Evolutionary conservation across 2,797 vertebrate species (phyloP).

Genomic region (Poeciliopsis gracilis): DNA sequence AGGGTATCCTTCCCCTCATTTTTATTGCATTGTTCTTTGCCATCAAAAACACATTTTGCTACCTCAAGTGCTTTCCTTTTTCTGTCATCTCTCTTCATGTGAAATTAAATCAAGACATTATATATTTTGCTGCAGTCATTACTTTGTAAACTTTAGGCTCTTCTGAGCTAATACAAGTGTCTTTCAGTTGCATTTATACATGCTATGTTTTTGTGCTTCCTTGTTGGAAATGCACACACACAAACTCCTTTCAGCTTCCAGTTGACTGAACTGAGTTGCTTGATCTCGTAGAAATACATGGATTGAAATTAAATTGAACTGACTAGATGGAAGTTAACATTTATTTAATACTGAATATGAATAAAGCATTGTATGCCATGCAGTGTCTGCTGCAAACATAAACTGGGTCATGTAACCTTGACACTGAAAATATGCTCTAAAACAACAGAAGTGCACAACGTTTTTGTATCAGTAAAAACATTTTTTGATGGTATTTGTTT

Average conservation of each 20-base stretch:
- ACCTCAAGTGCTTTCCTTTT: slow-evolving; percentile 36
- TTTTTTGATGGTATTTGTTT: neutral
- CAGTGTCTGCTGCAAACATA: slow-evolving; percentile 5
- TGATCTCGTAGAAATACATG: slow-evolving; percentile 25
- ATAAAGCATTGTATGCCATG: neutral
- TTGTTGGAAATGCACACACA: neutral
- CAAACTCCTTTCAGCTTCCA: neutral
- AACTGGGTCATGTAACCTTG: slow-evolving; percentile 13
- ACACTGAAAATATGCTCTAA: slow-evolving; percentile 24
- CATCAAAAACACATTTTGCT: slow-evolving; percentile 52
- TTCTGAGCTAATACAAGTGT: slow-evolving; percentile 52
- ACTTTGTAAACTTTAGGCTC: slow-evolving; percentile 63
- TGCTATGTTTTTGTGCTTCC: slow-evolving; percentile 17
- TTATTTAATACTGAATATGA: neutral
- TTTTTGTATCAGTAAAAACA: neutral
- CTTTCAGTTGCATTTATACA: slow-evolving; percentile 41
- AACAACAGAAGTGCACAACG: neutral
- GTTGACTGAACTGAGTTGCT: slow-evolving; percentile 29
- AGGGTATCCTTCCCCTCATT: slow-evolving; percentile 12
- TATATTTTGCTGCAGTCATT: slow-evolving; percentile 65
- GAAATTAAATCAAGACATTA: slow-evolving; percentile 67
- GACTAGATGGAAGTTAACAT: neutral
- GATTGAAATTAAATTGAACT: slow-evolving; percentile 3
- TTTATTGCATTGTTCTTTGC: slow-evolving; percentile 63
- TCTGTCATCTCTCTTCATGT: slow-evolving; percentile 52